These are phyloP conservation scores for Helleia helle DNA, from an alignment of 2,888 invertebrate genomes.

Conservation along the genomic window DNA sequence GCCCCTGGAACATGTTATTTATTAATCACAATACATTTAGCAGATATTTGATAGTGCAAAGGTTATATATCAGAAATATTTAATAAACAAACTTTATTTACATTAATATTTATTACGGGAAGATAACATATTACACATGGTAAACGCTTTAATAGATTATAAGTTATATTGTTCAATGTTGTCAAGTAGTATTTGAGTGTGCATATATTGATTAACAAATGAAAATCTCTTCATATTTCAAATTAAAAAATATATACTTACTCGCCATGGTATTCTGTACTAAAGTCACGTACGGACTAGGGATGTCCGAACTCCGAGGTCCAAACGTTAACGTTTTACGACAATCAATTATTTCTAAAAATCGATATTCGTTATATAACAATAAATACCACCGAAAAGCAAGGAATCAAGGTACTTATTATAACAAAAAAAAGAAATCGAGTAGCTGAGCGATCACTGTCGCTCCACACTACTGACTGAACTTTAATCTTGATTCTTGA, in stretches of 20 bases:
- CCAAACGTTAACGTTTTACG: not conserved
- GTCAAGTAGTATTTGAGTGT: not conserved
- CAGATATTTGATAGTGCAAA: not conserved
- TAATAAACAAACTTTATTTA: conserved; percentile 2
- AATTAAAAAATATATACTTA: conserved; percentile 24
- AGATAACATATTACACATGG: not conserved
- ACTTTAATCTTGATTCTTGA: too few species aligned
- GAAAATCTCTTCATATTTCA: not conserved
- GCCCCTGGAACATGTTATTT: not conserved
- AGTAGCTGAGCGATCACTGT: conserved; percentile 18
- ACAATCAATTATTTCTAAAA: too few species aligned
- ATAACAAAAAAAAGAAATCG: not conserved
- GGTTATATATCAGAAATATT: not conserved
- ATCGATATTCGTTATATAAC: too few species aligned
- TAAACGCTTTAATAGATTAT: not conserved
- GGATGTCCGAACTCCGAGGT: conserved; percentile 6
- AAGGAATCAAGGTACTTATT: too few species aligned
- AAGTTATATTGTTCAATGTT: not conserved
- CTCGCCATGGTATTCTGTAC: conserved; percentile 41
- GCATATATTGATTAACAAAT: not conserved
- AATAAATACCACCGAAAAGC: not conserved
- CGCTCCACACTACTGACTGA: conserved; percentile 13
- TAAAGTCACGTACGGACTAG: conserved; percentile 33
- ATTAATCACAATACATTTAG: not conserved
- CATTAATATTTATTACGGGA: not conserved